Percentiles rank a stretch among this genome's conserved stretches.
Evolutionary conservation across 2,888 invertebrate species (phyloP).

Genomic region (Hirtodrosophila trivittata): DNA sequence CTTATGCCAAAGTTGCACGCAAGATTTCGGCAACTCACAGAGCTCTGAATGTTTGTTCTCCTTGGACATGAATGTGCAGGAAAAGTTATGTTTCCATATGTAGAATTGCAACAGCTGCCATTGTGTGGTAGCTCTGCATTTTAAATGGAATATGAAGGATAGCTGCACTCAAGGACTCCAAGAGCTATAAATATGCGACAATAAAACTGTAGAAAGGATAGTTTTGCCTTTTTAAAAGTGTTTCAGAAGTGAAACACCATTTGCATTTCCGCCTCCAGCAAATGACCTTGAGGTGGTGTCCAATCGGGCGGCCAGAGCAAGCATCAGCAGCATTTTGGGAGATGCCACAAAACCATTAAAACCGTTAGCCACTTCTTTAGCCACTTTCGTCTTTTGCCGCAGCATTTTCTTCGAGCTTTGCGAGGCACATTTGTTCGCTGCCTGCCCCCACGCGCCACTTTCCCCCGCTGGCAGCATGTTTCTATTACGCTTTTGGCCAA

Average conservation of each 20-base stretch:
- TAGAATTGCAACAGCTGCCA: not conserved
- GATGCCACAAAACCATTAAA: slow-evolving; percentile 53
- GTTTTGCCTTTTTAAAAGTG: not conserved
- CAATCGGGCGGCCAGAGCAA: slow-evolving; percentile 21
- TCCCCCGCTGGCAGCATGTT: slow-evolving; percentile 30
- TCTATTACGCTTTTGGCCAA: slow-evolving; percentile 74
- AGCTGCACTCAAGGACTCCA: no score
- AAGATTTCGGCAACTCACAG: no score
- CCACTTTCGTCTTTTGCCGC: slow-evolving; percentile 57
- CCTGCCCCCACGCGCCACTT: not conserved
- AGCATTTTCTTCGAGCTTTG: slow-evolving; percentile 37
- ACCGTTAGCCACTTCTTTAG: slow-evolving; percentile 56
- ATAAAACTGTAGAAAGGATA: not conserved
- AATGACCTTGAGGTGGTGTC: slow-evolving; percentile 54
- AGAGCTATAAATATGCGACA: no score
- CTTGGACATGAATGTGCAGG: no score
- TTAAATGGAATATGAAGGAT: no score
- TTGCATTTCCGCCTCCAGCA: slow-evolving; percentile 42
- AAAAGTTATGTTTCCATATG: no score
- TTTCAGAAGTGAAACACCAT: slow-evolving; percentile 27
- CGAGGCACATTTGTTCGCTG: slow-evolving; percentile 9
- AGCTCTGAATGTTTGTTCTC: no score
- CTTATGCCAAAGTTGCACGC: no score
- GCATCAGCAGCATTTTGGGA: slow-evolving; percentile 25
- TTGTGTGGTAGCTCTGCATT: no score